These are phyloP conservation scores for Nothocercus nigrocapillus DNA, from an alignment of 2,113 vertebrate genomes.

Conservation along the genomic window DNA sequence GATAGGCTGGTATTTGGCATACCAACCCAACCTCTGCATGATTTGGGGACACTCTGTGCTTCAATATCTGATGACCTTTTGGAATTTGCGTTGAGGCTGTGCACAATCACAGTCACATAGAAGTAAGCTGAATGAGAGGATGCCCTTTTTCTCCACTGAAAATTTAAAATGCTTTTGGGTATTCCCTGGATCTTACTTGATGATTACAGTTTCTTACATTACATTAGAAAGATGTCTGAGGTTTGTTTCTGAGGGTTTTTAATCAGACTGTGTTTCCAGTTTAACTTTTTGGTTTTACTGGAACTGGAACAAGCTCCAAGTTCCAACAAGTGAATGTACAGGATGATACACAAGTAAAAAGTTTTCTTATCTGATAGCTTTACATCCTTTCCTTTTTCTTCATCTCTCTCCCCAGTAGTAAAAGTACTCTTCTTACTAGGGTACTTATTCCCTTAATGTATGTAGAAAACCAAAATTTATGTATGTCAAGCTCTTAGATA, in stretches of 20 bases:
- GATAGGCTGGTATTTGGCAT: neutral
- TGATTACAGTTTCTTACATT: neutral
- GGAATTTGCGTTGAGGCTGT: neutral
- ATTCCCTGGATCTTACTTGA: neutral
- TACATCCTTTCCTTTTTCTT: neutral
- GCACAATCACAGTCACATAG: neutral
- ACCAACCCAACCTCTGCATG: neutral
- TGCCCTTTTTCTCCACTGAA: neutral
- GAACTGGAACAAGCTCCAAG: neutral
- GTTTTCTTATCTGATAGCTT: neutral
- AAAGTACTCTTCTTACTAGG: neutral
- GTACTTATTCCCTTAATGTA: neutral
- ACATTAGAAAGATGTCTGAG: neutral
- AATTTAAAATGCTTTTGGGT: neutral
- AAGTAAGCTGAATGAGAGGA: neutral
- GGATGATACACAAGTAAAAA: neutral
- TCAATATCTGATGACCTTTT: neutral
- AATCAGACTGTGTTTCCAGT: neutral
- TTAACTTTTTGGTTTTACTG: neutral
- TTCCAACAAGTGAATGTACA: neutral
- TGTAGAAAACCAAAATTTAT: neutral
- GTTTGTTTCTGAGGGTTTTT: neutral
- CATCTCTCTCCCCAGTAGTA: neutral
- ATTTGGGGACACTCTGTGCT: neutral
- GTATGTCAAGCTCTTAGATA: rapidly evolving